A percentile compares a stretch with the other conserved stretches of the same genome.
These are phyloP conservation scores for Prietella phreatophila DNA, from an alignment of 2,113 vertebrate species.

Conservation along the genomic window DNA sequence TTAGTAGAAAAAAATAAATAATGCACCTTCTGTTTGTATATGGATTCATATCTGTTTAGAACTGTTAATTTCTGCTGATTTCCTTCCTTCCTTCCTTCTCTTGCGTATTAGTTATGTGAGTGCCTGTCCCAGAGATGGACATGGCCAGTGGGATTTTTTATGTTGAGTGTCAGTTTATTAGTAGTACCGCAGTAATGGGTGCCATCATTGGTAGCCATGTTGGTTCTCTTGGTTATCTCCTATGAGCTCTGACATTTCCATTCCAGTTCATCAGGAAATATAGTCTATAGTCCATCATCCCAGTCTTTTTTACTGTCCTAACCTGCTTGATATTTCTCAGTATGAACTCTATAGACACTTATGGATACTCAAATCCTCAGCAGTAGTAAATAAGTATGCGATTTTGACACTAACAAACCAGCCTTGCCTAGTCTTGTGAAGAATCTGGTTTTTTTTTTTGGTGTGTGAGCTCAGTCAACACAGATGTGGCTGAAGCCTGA, in stretches of 20 bases:
- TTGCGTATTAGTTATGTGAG: background rate
- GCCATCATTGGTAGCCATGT: background rate
- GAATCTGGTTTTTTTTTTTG: background rate
- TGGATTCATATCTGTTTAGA: background rate
- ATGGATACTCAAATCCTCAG: background rate
- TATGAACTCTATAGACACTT: background rate
- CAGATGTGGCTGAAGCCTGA: slow-evolving; percentile 12
- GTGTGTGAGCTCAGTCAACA: slow-evolving; percentile 9
- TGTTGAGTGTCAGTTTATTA: background rate
- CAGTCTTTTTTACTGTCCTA: background rate
- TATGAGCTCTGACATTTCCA: background rate
- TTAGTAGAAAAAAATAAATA: background rate
- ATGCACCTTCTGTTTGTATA: background rate
- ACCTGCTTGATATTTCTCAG: background rate
- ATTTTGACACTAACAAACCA: background rate
- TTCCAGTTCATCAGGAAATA: background rate
- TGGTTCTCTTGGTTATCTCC: background rate
- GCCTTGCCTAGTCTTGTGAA: background rate
- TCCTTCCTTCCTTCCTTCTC: background rate
- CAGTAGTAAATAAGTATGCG: background rate
- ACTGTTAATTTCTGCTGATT: background rate
- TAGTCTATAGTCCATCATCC: background rate
- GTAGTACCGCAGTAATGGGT: background rate
- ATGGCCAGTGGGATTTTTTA: background rate
- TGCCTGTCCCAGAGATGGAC: background rate